phyloP scores from a whole-genome alignment of 2,888 invertebrate species.

The Ectobius pallidus region DNA sequence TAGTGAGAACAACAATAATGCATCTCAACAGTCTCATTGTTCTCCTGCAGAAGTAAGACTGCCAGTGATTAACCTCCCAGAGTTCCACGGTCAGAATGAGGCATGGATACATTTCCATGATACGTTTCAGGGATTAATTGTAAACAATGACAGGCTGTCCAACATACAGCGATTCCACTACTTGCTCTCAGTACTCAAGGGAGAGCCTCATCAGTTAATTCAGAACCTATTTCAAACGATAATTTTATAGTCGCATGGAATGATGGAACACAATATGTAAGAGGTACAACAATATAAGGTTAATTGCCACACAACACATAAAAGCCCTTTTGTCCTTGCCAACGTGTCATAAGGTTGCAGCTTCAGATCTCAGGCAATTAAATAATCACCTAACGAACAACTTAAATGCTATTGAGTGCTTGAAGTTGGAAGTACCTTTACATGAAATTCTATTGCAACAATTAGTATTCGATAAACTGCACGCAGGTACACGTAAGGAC shows the following conservation, averaged over 20 bases:
- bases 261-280: background rate
- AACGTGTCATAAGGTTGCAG: background rate
- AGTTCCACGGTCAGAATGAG: background rate
- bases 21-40: background rate
- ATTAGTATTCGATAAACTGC: background rate
- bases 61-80: background rate
- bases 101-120: background rate
- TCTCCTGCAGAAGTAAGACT: background rate
- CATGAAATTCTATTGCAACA: background rate
- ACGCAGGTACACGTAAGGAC: background rate
- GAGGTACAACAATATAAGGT: background rate
- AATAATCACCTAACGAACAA: background rate
- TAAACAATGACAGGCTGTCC: background rate
- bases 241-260: background rate
- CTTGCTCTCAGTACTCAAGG: constrained; percentile 41
- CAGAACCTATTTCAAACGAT: constrained; percentile 10
- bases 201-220: constrained; percentile 40
- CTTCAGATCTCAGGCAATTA: background rate
- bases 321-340: background rate
- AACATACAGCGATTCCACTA: background rate
- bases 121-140: background rate
- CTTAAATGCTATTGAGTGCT: background rate
- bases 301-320: constrained; percentile 13
- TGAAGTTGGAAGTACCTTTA: background rate
- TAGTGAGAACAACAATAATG: background rate